A percentile compares a stretch with the other conserved stretches of the same genome.
Conservation (phyloP, 2,888 invertebrate genomes). For the Criorhina ranunculi region DNA sequence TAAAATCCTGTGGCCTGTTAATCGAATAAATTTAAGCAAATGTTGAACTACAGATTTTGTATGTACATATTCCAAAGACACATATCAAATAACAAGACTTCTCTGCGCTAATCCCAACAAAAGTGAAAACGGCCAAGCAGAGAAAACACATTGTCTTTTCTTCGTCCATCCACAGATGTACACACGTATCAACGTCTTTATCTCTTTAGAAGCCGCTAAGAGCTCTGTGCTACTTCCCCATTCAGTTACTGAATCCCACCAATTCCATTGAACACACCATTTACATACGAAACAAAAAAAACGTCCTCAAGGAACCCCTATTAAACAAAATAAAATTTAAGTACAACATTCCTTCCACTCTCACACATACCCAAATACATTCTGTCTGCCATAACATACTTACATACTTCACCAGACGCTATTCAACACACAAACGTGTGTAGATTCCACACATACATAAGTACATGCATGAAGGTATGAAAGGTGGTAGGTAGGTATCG, state of each 20-base stretch:
- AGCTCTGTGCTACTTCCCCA: conserved; percentile 1
- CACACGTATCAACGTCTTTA: conserved; percentile 17
- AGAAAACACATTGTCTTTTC: conserved; percentile 4
- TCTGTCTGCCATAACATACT: conserved; percentile 1
- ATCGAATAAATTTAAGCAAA: conserved; percentile 47
- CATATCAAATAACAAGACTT: conserved; percentile 51
- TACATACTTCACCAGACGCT: not conserved
- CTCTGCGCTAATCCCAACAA: conserved; percentile 18
- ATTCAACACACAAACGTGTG: conserved; percentile 23
- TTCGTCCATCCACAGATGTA: conserved; percentile 6
- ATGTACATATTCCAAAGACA: conserved; percentile 31
- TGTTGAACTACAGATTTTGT: conserved; percentile 53
- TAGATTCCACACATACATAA: not conserved
- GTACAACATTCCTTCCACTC: conserved; percentile 18
- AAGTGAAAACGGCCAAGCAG: conserved; percentile 1
- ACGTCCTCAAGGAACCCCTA: conserved; percentile 30
- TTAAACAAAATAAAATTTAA: conserved; percentile 65
- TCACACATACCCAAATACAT: not conserved
- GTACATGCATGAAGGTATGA: conserved; percentile 4
- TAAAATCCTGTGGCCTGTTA: conserved; percentile 12
- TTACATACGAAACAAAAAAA: conserved; percentile 29
- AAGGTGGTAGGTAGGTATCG: conserved; percentile 28
- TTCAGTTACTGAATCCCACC: conserved; percentile 28
- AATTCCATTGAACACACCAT: conserved; percentile 48
- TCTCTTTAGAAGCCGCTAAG: conserved; percentile 17